Evolutionary conservation across 1,140 invertebrate species (phyloP).

Genomic region (Psilanteris sp.): DNA sequence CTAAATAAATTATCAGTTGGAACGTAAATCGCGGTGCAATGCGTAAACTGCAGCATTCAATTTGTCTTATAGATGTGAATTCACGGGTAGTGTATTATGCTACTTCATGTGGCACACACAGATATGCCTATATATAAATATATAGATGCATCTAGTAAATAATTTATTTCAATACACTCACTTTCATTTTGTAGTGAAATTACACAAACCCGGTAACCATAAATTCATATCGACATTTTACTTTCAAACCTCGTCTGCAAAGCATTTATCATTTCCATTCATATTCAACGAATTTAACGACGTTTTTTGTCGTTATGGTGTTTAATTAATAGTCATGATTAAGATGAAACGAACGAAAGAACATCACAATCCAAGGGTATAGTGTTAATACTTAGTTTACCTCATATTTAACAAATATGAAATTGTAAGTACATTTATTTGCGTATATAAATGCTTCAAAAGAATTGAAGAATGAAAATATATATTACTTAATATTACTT

Average conservation of each 20-base stretch:
- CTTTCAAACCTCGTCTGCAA: constrained; percentile 21
- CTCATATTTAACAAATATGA: too few species aligned
- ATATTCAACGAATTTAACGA: constrained; percentile 1
- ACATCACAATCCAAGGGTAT: too few species aligned
- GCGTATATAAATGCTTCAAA: too few species aligned
- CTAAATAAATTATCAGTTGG: constrained; percentile 50
- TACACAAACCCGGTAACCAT: constrained; percentile 35
- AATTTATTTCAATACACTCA: constrained; percentile 55
- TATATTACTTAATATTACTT: too few species aligned
- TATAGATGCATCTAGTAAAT: constrained; percentile 44
- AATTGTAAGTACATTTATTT: too few species aligned
- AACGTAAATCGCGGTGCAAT: constrained; percentile 36
- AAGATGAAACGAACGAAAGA: not conserved
- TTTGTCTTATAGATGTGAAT: constrained; percentile 54
- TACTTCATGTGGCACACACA: constrained; percentile 29
- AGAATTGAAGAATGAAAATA: too few species aligned
- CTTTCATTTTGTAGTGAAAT: constrained; percentile 32
- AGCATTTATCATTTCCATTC: constrained; percentile 13
- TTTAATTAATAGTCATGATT: constrained; percentile 25
- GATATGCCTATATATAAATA: too few species aligned
- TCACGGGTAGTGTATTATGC: constrained; percentile 1
- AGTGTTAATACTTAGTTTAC: too few species aligned
- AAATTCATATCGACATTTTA: constrained; percentile 44
- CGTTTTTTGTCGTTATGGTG: constrained; percentile 26
- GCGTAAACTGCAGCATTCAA: constrained; percentile 44